Percentiles rank a stretch among this genome's conserved stretches.
These are phyloP conservation scores for Acanthisitta chloris DNA, from an alignment of 2,113 vertebrate genomes.

Conservation along the genomic window DNA sequence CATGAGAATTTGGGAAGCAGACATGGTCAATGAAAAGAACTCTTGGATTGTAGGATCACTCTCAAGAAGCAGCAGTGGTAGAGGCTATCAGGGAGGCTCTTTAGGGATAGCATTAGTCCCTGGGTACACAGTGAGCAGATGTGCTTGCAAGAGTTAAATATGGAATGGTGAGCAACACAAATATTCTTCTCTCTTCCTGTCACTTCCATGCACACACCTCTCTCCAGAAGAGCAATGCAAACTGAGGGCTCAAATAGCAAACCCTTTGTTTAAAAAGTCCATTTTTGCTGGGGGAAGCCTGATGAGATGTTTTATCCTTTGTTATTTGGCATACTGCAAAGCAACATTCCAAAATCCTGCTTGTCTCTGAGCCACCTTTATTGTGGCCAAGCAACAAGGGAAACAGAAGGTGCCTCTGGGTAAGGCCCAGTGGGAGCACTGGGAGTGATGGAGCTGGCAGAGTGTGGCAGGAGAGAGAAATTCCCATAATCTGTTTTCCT, in stretches of 20 bases:
- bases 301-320: background rate
- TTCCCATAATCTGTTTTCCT: background rate
- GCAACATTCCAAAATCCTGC: background rate
- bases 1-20: background rate
- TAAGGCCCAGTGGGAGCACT: background rate
- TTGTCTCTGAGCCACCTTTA: background rate
- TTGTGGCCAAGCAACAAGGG: background rate
- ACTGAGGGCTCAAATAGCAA: background rate
- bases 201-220: background rate
- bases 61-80: background rate
- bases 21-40: background rate
- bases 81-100: background rate
- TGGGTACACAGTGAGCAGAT: background rate
- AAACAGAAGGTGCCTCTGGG: background rate
- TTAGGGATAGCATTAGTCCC: background rate
- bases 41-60: background rate
- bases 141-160: background rate
- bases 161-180: background rate
- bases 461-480: background rate
- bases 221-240: background rate
- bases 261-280: background rate
- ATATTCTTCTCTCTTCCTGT: background rate
- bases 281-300: rapidly evolving
- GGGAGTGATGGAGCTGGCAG: background rate
- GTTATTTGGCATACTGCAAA: background rate